Evolutionary conservation across 1,140 invertebrate species (phyloP), one percentile per base, ranked within the genome.

Genomic region (Heliconius hewitsoni): DNA sequence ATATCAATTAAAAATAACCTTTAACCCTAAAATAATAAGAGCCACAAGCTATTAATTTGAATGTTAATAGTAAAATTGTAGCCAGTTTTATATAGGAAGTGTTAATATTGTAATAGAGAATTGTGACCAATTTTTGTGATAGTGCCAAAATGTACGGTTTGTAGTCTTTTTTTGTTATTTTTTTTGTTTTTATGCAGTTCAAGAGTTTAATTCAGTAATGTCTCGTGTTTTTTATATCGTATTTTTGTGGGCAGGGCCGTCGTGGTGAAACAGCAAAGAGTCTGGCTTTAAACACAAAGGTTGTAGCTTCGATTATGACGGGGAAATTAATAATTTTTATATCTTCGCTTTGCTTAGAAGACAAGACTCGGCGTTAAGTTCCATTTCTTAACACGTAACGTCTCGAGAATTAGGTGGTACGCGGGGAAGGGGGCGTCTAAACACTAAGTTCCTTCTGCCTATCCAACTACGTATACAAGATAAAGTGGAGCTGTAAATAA

Each of bases 41-140:
- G 34, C 8, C 19, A 72, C 8, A 9, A 11, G 30, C 11, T 9
- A n/a, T 19, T 19, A 42, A 72, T 37, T 37, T 72, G 9, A n/a
- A 37, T 2, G 71, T 11, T 42, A 39, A 66, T 19, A 6, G 18
- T 39, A 72, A 37, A 19, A 9, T 72, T 72, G 71, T 42, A 72
- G 16, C 34, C 18, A 13, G 71, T 66, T 37, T 72, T 72, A 72
- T 72, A 72, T 72, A 42, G 37, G 13, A 37, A 72, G 71, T 72
- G 71, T 72, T 72, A 66, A 66, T 66, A 66, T 66, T 66, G 30
- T 72, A 72, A 42, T 72, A 37, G 30, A 72, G 30, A 37, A 72
- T 39, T 72, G 71, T 72, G 30, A 37, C 71, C 71, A 72, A 72
- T 37, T 72, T 72, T 72, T 72, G 71, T 72, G n/a, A 37, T 42